These are phyloP conservation scores for Pseudococcus longispinus DNA, from an alignment of 2,888 invertebrate genomes.

Conservation along the genomic window DNA sequence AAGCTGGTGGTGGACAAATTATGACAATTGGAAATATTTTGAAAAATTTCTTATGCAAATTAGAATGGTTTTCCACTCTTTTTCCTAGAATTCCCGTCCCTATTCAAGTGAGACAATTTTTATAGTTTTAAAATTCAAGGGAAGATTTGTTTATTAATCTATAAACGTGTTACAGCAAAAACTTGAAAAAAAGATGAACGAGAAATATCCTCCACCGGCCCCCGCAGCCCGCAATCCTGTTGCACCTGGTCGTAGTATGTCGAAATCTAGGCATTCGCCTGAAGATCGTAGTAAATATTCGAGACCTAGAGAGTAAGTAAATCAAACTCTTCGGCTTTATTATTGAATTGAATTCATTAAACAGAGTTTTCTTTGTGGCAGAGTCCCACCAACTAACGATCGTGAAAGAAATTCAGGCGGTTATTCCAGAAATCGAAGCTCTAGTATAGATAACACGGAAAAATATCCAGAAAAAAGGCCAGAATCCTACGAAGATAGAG, in stretches of 20 bases:
- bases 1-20: conserved; percentile 94
- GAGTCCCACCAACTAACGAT: background rate
- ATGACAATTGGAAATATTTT: conserved; percentile 93
- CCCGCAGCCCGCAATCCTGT: conserved; percentile 29
- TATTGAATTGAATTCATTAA: background rate
- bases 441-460: background rate
- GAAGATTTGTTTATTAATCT: background rate
- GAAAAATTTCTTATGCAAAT: conserved; percentile 89
- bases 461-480: conserved; percentile 24
- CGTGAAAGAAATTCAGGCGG: conserved; percentile 21
- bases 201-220: conserved; percentile 67
- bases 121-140: background rate
- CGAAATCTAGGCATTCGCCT: conserved; percentile 32
- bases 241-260: background rate
- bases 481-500: background rate
- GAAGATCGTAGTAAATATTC: conserved; percentile 38
- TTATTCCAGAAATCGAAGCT: conserved; percentile 8
- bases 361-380: background rate
- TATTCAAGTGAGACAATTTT: conserved; percentile 68
- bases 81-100: conserved; percentile 99
- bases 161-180: conserved; percentile 72
- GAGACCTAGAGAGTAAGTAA: conserved; percentile 45
- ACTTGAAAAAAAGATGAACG: conserved; percentile 77
- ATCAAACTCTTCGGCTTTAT: background rate
- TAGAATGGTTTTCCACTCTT: conserved; percentile 98